Conservation (phyloP, 1,140 invertebrate genomes). For the honey bee (Apis mellifera) region Amel_HAv3.1 CM009942.2:10906001-10906500, state of each 20-base stretch:
- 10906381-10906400: background rate
- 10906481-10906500: too few relatives aligned
- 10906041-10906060: background rate
- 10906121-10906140: background rate
- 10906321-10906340: background rate
- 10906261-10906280: constrained; percentile 2
- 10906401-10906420: background rate
- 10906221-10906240: constrained; percentile 18
- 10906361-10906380: background rate
- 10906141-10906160: background rate
- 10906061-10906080: background rate
- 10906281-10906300: background rate
- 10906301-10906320: background rate
- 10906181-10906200: constrained; percentile 19
- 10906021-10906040: background rate
- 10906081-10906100: background rate
- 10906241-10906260: background rate
- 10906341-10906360: constrained; percentile 3
- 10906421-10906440: background rate
- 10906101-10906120: background rate
- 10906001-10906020: too few relatives aligned
- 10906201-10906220: constrained; percentile 44
- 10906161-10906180: constrained; percentile 17
- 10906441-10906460: background rate
- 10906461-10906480: background rate